phyloP scores from a whole-genome alignment of 1,140 invertebrate genomes.

The Brevipalpus yothersi region DNA sequence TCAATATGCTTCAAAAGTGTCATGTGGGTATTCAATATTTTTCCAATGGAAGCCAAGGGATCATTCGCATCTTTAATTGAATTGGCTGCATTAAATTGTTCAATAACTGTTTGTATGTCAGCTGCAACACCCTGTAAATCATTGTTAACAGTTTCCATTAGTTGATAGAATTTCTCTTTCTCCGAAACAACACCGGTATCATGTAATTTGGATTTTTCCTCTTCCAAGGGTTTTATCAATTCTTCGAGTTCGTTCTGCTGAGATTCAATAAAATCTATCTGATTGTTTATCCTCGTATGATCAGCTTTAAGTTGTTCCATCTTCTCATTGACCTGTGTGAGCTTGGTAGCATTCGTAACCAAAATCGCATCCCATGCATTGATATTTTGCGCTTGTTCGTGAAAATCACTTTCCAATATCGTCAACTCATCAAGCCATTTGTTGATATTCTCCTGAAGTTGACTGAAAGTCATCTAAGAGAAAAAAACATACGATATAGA shows the following conservation, averaged over 20 bases:
- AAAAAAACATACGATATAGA: too few species aligned
- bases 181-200: neutral
- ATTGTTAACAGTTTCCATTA: slow-evolving; percentile 69
- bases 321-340: slow-evolving; percentile 53
- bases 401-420: slow-evolving; percentile 74
- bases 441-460: slow-evolving; percentile 76
- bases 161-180: slow-evolving; percentile 28
- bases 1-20: slow-evolving; percentile 73
- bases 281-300: slow-evolving; percentile 58
- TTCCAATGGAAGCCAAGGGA: slow-evolving; percentile 63
- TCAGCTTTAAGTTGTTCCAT: slow-evolving; percentile 63
- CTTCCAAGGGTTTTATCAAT: slow-evolving; percentile 54
- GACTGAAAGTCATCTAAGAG: slow-evolving; percentile 43
- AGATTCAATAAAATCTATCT: slow-evolving; percentile 73
- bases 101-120: slow-evolving; percentile 7
- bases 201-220: slow-evolving; percentile 14
- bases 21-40: slow-evolving; percentile 86
- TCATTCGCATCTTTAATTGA: slow-evolving; percentile 4
- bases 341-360: slow-evolving; percentile 51
- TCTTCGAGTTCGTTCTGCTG: slow-evolving; percentile 82
- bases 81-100: slow-evolving; percentile 8
- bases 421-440: slow-evolving; percentile 84
- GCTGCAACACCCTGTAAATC: slow-evolving; percentile 18
- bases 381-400: slow-evolving; percentile 76
- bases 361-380: slow-evolving; percentile 80